Percentiles rank a stretch among this genome's conserved stretches.
Evolutionary conservation across 1,140 invertebrate species (phyloP).

Genomic region (Mylabris phalerata): DNA sequence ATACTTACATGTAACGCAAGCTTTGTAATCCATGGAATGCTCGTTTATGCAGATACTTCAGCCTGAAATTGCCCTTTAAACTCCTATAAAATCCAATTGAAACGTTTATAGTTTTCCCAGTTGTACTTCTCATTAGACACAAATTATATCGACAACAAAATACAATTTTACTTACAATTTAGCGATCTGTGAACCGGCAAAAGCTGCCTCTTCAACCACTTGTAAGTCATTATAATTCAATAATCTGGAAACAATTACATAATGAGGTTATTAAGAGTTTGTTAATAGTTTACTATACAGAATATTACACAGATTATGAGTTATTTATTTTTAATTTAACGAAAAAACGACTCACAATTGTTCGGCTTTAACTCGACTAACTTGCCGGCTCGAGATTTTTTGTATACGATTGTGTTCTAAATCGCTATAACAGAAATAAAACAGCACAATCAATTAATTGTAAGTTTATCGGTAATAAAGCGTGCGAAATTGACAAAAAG

Average conservation of each 20-base stretch:
- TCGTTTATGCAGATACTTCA: constrained; percentile 54
- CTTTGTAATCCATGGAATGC: constrained; percentile 59
- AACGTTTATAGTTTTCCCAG: not conserved
- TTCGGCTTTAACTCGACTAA: constrained; percentile 46
- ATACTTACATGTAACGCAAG: constrained; percentile 56
- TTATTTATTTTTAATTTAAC: not conserved
- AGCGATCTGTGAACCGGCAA: constrained; percentile 56
- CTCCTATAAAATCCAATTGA: constrained; percentile 49
- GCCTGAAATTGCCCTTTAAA: constrained; percentile 59
- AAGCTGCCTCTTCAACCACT: constrained; percentile 55
- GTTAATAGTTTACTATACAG: too few relatives aligned
- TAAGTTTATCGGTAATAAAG: not conserved
- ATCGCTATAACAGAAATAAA: constrained; percentile 43
- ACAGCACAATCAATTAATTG: not conserved
- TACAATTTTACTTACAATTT: constrained; percentile 52
- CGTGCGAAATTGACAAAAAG: too few relatives aligned
- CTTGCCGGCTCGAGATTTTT: constrained; percentile 43
- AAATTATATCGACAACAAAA: not conserved
- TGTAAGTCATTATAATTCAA: constrained; percentile 56
- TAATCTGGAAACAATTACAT: constrained; percentile 41
- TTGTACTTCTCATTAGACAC: not conserved
- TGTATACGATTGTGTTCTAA: constrained; percentile 52
- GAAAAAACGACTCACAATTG: constrained; percentile 47
- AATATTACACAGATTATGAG: not conserved
- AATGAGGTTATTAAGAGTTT: not conserved